Conservation (phyloP, 2,113 vertebrate genomes). For the Strigops habroptila region DNA sequence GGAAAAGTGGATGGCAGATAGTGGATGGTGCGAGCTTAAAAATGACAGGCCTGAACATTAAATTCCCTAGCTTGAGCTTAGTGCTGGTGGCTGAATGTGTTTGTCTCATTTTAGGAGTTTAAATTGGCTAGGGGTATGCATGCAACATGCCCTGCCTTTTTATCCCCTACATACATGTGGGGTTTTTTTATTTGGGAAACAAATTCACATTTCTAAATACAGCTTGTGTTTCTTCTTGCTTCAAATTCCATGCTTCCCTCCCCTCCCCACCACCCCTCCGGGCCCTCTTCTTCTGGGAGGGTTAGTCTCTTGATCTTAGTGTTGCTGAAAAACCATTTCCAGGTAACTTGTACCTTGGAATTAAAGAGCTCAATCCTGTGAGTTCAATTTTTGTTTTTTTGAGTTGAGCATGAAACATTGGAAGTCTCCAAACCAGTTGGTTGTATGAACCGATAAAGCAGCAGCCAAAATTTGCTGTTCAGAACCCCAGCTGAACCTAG, state of each 20-base stretch:
- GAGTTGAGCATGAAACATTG: neutral
- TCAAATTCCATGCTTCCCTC: neutral
- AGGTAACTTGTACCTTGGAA: neutral
- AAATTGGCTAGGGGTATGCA: neutral
- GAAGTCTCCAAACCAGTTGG: neutral
- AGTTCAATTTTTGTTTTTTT: neutral
- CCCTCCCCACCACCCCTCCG: fast-evolving
- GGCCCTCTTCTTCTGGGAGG: neutral
- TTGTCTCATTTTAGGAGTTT: neutral
- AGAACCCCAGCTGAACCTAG: neutral
- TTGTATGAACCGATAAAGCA: neutral
- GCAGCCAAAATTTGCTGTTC: neutral
- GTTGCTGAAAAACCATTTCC: neutral
- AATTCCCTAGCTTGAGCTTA: neutral
- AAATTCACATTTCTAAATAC: neutral
- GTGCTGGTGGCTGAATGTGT: neutral
- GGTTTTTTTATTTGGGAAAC: neutral
- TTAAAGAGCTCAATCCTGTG: neutral
- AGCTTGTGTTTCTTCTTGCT: neutral
- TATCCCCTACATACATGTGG: fast-evolving
- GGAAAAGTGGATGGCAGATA: neutral
- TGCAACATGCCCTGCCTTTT: neutral
- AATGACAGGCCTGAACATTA: neutral
- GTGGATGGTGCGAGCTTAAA: neutral
- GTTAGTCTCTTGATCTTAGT: neutral